phyloP scores from a whole-genome alignment of 2,888 invertebrate genomes.

The Melinaea marsaeus region DNA sequence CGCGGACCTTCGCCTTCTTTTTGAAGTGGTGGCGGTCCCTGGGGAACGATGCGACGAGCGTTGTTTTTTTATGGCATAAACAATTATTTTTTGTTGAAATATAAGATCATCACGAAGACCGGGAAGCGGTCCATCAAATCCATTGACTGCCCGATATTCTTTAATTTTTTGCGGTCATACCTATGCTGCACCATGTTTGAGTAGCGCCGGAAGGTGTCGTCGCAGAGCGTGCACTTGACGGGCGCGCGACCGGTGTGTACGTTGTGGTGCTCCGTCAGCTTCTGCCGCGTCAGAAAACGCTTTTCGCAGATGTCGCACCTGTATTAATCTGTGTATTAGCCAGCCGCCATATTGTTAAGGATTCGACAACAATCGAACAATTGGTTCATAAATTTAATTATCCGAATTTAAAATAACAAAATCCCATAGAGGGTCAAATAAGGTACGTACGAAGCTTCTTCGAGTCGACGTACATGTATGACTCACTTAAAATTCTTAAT shows the following conservation, averaged over 20 bases:
- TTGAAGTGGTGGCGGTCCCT: slow-evolving; percentile 85
- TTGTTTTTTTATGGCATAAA: not conserved
- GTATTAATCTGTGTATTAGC: no score
- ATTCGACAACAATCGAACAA: no score
- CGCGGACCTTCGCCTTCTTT: slow-evolving; percentile 81
- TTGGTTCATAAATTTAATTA: no score
- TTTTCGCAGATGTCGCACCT: slow-evolving; percentile 89
- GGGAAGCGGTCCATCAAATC: no score
- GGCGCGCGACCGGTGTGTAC: slow-evolving; percentile 89
- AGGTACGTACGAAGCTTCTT: slow-evolving; percentile 7
- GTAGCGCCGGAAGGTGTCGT: slow-evolving; percentile 87
- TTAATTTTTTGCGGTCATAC: slow-evolving; percentile 33
- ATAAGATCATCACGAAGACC: no score
- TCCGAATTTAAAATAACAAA: not conserved
- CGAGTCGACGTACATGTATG: slow-evolving; percentile 28
- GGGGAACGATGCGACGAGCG: slow-evolving; percentile 14
- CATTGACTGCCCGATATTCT: not conserved
- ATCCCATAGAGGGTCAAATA: not conserved
- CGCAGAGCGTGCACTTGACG: slow-evolving; percentile 87
- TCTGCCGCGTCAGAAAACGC: slow-evolving; percentile 88
- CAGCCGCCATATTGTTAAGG: no score
- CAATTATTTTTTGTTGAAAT: no score
- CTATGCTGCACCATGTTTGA: slow-evolving; percentile 92
- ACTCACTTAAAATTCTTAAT: slow-evolving; percentile 83
- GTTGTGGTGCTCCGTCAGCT: slow-evolving; percentile 88